Evolutionary conservation across 2,113 vertebrate genomes (phyloP).

Genomic region (Ia io): DNA sequence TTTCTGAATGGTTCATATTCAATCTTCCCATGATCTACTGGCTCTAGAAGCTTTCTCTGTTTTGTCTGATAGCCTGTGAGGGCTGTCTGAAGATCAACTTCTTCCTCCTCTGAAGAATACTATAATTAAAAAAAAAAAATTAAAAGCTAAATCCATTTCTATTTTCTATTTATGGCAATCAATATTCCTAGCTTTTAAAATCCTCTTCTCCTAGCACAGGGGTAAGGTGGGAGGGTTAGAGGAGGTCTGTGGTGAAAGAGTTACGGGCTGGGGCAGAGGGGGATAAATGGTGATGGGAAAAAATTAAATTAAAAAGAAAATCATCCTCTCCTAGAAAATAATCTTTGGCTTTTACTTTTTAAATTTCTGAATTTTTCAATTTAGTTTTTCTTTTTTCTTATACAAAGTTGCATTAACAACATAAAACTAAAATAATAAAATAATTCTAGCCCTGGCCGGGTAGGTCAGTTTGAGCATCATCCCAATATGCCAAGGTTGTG

Average conservation of each 20-base stretch:
- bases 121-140: constrained; percentile 70
- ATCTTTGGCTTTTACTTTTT: not conserved
- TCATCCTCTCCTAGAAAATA: not conserved
- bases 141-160: not conserved
- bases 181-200: not conserved
- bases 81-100: constrained; percentile 97
- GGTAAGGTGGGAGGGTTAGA: no score
- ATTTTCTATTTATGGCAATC: not conserved
- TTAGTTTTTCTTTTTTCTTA: constrained; percentile 13
- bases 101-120: constrained; percentile 99
- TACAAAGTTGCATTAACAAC: not conserved
- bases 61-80: constrained; percentile 98
- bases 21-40: constrained; percentile 98
- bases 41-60: constrained; percentile 96
- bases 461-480: no score
- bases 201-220: not conserved
- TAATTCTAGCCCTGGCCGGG: not conserved
- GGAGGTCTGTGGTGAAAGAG: not conserved
- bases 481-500: no score
- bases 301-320: not conserved
- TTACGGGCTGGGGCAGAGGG: no score
- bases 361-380: not conserved
- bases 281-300: no score
- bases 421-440: not conserved
- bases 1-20: constrained; percentile 96